Base-by-base conservation (phyloP, 2,888 invertebrate genomes). In the Lottia scabra region DNA sequence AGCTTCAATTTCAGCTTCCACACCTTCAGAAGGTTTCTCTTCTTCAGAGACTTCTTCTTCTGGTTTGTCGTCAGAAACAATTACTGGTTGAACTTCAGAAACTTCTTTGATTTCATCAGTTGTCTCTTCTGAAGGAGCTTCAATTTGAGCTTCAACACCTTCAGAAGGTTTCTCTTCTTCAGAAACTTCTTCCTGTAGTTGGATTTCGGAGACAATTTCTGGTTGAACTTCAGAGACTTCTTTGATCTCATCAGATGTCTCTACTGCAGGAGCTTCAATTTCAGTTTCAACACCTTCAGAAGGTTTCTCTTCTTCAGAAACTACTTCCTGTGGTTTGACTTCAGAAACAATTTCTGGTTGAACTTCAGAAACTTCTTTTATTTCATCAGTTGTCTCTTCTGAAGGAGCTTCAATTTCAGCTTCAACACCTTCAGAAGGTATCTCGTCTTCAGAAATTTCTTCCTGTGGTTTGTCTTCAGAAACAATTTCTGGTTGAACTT, bases 341-440 rank as follows among this genome's bases (percentile, higher is more conserved):
- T 65, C 23, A 5, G 44, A 13, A 19, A 44, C 48, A 38, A 45
- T 26, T 30, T 23, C 70, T 26, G 43, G 44, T 71, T 71, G 16
- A 16, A 68, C 66, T 67, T 70, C 71, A 16, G 88, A 84, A 16
- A 91, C 67, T 72, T 91, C 85, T 75, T 4, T 38, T 6, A 38
- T 1, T 6, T 90, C 87, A 0, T 84, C 85, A 43, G 85, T 83
- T 65, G 87, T 82, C 43, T 45, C 46, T 30, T 56, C 23, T 56
- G 56, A 23, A 56, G 38, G 38, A 38, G 23, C 13, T 23, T 68
- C 73, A 0, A 30, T 12, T 30, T 30, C 48, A 3, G 66, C n/a
- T 16, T 27, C 45, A 26, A 30, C 19, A 23, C 23, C 19, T 38
- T 43, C 45, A 63, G 43, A 27, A 6, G 63, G 46, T 26, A 62